Evolutionary conservation across 1,140 invertebrate genomes (phyloP), one percentile per base, ranked within the genome.

Genomic region (Ips typographus): DNA sequence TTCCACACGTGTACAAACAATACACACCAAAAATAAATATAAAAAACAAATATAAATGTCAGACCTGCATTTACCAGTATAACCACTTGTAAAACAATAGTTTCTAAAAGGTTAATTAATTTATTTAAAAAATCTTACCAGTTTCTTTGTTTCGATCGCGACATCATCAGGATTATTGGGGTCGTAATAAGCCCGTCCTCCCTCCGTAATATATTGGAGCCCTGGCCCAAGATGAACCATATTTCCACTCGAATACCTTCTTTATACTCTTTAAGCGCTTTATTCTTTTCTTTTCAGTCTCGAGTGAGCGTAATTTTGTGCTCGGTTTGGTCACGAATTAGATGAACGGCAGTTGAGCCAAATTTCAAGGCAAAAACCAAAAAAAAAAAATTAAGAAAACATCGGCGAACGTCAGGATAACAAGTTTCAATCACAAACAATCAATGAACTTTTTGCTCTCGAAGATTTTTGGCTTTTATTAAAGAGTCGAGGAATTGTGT

Each of bases 151-250:
- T 58, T 77, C 75, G 6, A 77, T 72, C n/a, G 71, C 57, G 22
- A 75, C 76, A 64, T 77, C 75, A 40, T 76, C 61, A 0, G 72
- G 70, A 51, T 59, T 75, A 37, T 62, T 66, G 3, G 70, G 68
- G n/a, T 68, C 71, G 5, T 65, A 61, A 40, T 71, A 74, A 4
- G 75, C 71, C 6, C 70, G 71, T 1, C 75, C 75, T 2, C 73
- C 73, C 60, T 77, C 76, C 2, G 72, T 65, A 6, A 77, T 72
- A 58, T 77, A 77, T 70, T 77, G 76, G 2, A 73, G 75, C 36
- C 75, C 76, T 8, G 73, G 65, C 52, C 76, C 76, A 39, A 77
- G 71, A 72, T 77, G 71, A 40, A 77, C 76, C 76, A 77, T 77
- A 65, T 65, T 70, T 59, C n/a, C 62, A 61, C 59, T 61, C 36